Evolutionary conservation across 2,888 invertebrate species (phyloP).

Genomic region (Beris chalybata): DNA sequence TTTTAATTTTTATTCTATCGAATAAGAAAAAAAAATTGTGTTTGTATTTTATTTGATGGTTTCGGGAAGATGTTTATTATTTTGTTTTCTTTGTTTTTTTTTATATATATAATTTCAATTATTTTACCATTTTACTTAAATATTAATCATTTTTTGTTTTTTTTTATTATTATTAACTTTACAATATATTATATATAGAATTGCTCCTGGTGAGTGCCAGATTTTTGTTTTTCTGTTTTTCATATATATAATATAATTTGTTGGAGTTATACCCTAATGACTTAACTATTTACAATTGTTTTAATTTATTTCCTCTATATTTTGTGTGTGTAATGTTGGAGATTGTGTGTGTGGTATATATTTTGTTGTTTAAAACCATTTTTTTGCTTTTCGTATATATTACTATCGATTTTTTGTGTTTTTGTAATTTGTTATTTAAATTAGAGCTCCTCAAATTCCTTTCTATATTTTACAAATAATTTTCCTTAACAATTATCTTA

Average conservation of each 20-base stretch:
- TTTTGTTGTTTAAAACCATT: conserved; percentile 19
- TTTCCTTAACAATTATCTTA: conserved; percentile 27
- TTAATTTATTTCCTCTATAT: conserved; percentile 33
- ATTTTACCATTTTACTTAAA: conserved; percentile 24
- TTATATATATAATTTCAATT: conserved; percentile 30
- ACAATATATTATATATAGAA: conserved; percentile 34
- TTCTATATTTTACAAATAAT: conserved; percentile 26
- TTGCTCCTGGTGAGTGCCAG: conserved; percentile 37
- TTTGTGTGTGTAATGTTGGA: conserved; percentile 12
- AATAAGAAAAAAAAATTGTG: conserved; percentile 5
- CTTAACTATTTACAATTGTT: conserved; percentile 54
- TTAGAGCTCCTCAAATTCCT: conserved; percentile 30
- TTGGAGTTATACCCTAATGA: conserved; percentile 48
- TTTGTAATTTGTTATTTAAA: conserved; percentile 17
- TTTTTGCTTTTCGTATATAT: conserved; percentile 8
- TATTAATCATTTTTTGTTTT: conserved; percentile 39
- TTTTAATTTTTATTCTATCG: conserved; percentile 1
- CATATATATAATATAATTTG: conserved; percentile 10
- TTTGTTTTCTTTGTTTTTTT: conserved; percentile 23
- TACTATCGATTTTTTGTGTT: conserved; percentile 29
- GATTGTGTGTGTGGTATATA: conserved; percentile 12
- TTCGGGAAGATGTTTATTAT: conserved; percentile 9
- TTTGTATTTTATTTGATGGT: not conserved
- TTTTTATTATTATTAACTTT: conserved; percentile 31
- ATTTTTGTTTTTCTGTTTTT: conserved; percentile 25